Percentiles rank a stretch among this genome's conserved stretches.
These are phyloP conservation scores for Cavia porcellus DNA, from an alignment of 2,113 vertebrate species.

Conservation along the genomic window DNA sequence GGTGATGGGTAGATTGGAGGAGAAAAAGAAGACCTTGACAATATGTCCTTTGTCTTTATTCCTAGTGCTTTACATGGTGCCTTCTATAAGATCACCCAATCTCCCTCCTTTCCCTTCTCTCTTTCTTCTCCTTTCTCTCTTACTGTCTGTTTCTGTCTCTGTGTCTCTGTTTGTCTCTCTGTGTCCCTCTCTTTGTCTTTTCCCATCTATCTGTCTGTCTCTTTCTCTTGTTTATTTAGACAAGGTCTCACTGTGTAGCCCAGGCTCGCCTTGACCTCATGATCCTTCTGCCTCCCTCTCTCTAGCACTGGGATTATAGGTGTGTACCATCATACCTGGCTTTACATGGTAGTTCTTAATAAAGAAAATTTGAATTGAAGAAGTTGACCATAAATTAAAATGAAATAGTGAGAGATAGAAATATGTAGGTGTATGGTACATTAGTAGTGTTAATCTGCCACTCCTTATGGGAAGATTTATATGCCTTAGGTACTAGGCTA, in stretches of 20 bases:
- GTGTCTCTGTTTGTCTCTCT: background rate
- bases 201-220: background rate
- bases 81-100: background rate
- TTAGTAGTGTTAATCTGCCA: background rate
- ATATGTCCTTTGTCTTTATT: slow-evolving; percentile 27
- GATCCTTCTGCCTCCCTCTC: background rate
- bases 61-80: background rate
- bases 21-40: background rate
- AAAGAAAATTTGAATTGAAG: background rate
- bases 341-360: slow-evolving; percentile 13
- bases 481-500: background rate
- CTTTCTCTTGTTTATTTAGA: background rate
- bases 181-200: background rate
- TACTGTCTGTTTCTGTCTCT: background rate
- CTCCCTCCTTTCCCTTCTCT: background rate
- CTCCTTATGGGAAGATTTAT: background rate
- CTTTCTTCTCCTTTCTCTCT: background rate
- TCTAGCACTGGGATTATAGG: background rate
- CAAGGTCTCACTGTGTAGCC: background rate
- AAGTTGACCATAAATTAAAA: slow-evolving; percentile 46
- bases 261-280: background rate
- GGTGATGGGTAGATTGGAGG: background rate
- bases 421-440: slow-evolving; percentile 12
- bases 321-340: background rate
- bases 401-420: background rate